Conservation (phyloP, 2,797 vertebrate genomes). For the Spea hammondii region DNA sequence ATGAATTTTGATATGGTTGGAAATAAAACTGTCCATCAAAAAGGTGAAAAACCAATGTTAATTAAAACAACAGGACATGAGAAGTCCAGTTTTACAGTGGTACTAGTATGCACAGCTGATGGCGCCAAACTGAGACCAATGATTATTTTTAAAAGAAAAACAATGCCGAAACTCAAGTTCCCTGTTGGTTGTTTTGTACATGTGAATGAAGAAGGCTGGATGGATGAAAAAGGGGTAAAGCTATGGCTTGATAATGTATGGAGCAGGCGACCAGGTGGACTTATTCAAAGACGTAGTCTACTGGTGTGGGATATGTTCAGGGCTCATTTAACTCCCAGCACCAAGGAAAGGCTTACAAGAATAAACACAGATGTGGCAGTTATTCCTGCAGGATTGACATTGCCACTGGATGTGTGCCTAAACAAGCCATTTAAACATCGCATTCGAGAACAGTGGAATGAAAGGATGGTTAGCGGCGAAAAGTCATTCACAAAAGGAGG, state of each 20-base stretch:
- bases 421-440: conserved; percentile 1
- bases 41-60: too few species aligned
- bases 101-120: conserved; percentile 11
- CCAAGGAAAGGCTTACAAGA: neutral
- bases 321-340: conserved; percentile 6
- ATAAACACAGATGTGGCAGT: conserved; percentile 8
- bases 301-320: neutral
- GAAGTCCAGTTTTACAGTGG: conserved; percentile 18
- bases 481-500: too few species aligned
- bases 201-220: too few species aligned
- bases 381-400: conserved; percentile 8
- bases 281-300: conserved; percentile 1
- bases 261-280: too few species aligned
- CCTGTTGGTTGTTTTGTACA: too few species aligned
- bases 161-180: too few species aligned
- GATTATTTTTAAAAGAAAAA: too few species aligned
- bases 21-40: too few species aligned
- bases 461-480: neutral
- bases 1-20: too few species aligned
- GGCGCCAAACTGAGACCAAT: too few species aligned
- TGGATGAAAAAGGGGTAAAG: too few species aligned
- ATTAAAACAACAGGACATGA: conserved; percentile 3
- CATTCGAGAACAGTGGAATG: conserved; percentile 4
- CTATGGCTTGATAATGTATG: too few species aligned
- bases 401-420: neutral